A percentile compares a stretch with the other conserved stretches of the same genome.
These are phyloP conservation scores for Cataglyphis albicans DNA, from an alignment of 2,888 invertebrate genomes.

Conservation along the genomic window DNA sequence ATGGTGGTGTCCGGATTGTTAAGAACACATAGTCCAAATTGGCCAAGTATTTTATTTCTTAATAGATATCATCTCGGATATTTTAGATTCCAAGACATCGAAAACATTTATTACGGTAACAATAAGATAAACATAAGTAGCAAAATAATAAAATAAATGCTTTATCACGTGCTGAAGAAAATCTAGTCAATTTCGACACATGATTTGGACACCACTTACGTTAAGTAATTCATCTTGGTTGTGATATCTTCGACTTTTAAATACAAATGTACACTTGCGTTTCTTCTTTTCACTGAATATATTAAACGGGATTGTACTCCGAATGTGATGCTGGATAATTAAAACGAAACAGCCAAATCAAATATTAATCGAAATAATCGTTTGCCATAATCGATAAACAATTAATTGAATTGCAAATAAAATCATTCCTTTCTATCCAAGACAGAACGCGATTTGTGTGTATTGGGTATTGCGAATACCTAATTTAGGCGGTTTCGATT, in stretches of 20 bases:
- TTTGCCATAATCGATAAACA: conserved; percentile 12
- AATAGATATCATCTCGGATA: background rate
- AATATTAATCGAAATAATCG: conserved; percentile 20
- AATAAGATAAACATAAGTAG: background rate
- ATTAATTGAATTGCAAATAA: conserved; percentile 35
- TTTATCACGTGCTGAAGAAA: background rate
- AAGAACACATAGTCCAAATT: background rate
- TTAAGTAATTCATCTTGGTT: conserved; percentile 14
- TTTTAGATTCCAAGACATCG: background rate
- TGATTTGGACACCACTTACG: background rate
- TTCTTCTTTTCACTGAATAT: background rate
- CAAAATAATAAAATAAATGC: background rate
- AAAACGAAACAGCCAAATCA: background rate
- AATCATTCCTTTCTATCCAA: conserved; percentile 19
- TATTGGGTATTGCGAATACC: conserved; percentile 11
- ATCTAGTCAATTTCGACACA: conserved; percentile 11
- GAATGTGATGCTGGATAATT: conserved; percentile 1
- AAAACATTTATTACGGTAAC: background rate
- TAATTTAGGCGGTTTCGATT: background rate
- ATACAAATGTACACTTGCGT: background rate
- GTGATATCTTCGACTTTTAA: background rate
- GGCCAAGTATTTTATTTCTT: conserved; percentile 8
- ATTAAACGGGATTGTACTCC: background rate
- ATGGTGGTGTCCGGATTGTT: conserved; percentile 11
- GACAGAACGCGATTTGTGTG: conserved; percentile 11